A percentile compares a stretch with the other conserved stretches of the same genome.
phyloP scores from a whole-genome alignment of 2,797 vertebrate species.

The Simalia tracyae region DNA sequence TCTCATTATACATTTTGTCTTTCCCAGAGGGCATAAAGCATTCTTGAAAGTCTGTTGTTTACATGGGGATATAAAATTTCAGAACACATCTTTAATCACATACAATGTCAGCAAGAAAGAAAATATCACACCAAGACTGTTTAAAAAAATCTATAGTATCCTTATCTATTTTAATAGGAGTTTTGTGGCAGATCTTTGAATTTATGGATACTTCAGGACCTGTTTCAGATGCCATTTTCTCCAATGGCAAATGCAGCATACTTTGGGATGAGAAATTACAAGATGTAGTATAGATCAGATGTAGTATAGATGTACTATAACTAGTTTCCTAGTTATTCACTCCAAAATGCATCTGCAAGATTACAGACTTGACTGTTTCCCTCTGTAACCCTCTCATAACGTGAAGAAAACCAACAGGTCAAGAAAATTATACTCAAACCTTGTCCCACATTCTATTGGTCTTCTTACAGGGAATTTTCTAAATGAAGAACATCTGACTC shows the following conservation, averaged over 20 bases:
- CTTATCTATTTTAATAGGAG: slow-evolving; percentile 14
- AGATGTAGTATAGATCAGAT: background rate
- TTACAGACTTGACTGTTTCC: background rate
- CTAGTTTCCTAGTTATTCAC: too few relatives aligned
- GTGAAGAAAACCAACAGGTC: background rate
- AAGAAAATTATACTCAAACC: too few relatives aligned
- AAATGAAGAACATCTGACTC: background rate
- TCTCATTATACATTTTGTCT: slow-evolving; percentile 7
- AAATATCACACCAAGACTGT: background rate
- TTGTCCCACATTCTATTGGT: background rate
- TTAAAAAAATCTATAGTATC: background rate
- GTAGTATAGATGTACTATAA: background rate
- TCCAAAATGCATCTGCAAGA: background rate
- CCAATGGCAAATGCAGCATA: background rate
- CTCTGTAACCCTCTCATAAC: background rate
- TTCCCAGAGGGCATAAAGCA: background rate
- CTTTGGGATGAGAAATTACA: background rate
- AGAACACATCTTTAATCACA: slow-evolving; percentile 19
- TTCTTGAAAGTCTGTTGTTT: slow-evolving; percentile 18
- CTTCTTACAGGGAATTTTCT: background rate
- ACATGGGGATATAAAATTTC: slow-evolving; percentile 18
- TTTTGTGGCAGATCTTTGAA: background rate
- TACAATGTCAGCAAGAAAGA: background rate
- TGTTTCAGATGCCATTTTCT: background rate
- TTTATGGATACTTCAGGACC: slow-evolving; percentile 7